Evolutionary conservation across 2,113 vertebrate species (phyloP).

Genomic region (Pampusana beccarii): DNA sequence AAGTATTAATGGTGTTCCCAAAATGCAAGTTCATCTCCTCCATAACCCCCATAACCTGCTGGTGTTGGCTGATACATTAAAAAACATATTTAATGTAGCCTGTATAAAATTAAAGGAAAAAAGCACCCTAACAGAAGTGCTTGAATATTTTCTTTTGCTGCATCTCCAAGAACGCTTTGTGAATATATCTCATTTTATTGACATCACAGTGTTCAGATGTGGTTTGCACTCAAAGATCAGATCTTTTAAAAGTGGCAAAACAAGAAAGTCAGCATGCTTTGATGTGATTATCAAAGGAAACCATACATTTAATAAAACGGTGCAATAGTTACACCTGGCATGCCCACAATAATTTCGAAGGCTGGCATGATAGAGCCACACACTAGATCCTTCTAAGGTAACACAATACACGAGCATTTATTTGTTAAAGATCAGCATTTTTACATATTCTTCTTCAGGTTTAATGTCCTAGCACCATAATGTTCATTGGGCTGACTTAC

Average conservation of each 20-base stretch:
- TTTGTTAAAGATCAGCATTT: conserved; percentile 8
- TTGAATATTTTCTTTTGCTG: not conserved
- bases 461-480: not conserved
- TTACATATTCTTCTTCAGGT: conserved; percentile 1
- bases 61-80: not conserved
- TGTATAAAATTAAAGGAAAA: not conserved
- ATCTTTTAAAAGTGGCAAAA: conserved; percentile 22
- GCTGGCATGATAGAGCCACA: not conserved
- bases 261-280: conserved; percentile 45
- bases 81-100: not conserved
- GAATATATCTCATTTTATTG: not conserved
- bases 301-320: not conserved
- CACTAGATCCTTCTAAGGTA: not conserved
- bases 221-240: conserved; percentile 32
- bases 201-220: conserved; percentile 13
- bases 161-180: not conserved
- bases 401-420: not conserved
- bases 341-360: not conserved
- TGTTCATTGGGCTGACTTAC: not conserved
- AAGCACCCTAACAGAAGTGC: not conserved
- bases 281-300: conserved; percentile 55
- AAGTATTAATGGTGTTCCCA: not conserved
- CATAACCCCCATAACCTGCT: not conserved
- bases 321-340: conserved; percentile 4
- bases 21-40: not conserved